Evolutionary conservation across 2,888 invertebrate species (phyloP), one percentile per base, ranked within the genome.

Genomic region (Dastarcus helophoroides): DNA sequence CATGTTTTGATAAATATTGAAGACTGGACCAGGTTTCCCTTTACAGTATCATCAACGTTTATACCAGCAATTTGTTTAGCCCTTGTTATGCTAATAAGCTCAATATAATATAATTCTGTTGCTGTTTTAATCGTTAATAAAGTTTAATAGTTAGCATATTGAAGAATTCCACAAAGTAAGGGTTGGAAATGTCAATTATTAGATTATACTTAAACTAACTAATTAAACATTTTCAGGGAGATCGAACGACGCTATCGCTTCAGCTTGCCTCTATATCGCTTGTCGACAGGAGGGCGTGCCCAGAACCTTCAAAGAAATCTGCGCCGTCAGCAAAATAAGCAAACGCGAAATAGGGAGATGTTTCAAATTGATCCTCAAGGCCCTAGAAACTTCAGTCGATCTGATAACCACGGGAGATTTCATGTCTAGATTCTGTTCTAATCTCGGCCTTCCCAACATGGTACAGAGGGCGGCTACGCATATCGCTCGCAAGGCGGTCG

Each of bases 321-420:
- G 97, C 62, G 97, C 97, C 0, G 93, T 97, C 29, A 95, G 95
- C 54, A 93, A 91, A 68, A 91, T 98, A 34, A 94, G 95, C 51
- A 98, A 98, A 65, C 94, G 97, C 52, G 98, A 99, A 67, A 98
- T 98, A 36, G 98, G 98, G 1, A 68, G 95, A 42, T 97, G 97
- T 58, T 99, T 98, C 63, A 97, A 97, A 54, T 63, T 97, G 22
- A 98, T 98, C 36, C 66, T 97, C 21, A 94, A 94, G 58, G 93
- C 90, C 0, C 65, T 98, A 29, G 93, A 95, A 58, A 98, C 97
- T 0, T 94, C 88, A 16, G 93, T 98, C 4, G 94, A 95, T 55
- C 75, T 94, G 13, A 97, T 98, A 35, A 98, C 95, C 0, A 97
- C 95, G 1, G 94, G 90, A 1, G 98, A 99, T 58, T 98, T 98